phyloP scores from a whole-genome alignment of 2,888 invertebrate species.

The Gortyna flavago region DNA sequence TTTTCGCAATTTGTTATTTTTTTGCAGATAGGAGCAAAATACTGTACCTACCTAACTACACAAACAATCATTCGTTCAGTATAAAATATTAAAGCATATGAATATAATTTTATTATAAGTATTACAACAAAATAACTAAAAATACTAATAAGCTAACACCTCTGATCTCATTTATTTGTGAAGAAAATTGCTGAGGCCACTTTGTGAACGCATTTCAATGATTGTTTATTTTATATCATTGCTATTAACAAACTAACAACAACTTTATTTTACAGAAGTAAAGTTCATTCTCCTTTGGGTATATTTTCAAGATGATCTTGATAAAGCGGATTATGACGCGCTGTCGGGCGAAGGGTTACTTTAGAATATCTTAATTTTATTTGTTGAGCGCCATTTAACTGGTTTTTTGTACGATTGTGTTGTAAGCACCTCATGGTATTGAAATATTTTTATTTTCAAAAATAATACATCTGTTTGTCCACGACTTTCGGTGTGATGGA shows the following conservation, averaged over 20 bases:
- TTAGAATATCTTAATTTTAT: constrained; percentile 80
- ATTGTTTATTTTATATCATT: constrained; percentile 65
- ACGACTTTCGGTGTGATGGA: constrained; percentile 49
- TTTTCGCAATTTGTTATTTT: background rate
- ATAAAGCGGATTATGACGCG: constrained; percentile 77
- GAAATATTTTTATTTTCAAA: constrained; percentile 62
- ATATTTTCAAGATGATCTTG: constrained; percentile 63
- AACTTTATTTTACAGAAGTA: constrained; percentile 42
- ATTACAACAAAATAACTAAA: constrained; percentile 24
- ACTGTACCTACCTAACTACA: too few relatives aligned
- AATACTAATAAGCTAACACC: constrained; percentile 64
- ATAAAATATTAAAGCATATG: background rate
- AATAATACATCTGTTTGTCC: constrained; percentile 58
- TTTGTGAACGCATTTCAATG: constrained; percentile 65
- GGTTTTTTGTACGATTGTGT: constrained; percentile 70
- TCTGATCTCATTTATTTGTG: constrained; percentile 70
- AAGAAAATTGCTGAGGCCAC: constrained; percentile 68
- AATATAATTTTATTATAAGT: background rate
- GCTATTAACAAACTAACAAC: constrained; percentile 11
- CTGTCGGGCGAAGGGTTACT: constrained; percentile 71
- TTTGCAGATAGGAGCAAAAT: background rate
- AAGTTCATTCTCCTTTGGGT: constrained; percentile 51
- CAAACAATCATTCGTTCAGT: too few relatives aligned
- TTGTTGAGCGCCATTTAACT: constrained; percentile 72
- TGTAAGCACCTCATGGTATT: constrained; percentile 67